Percentiles rank a stretch among this genome's conserved stretches.
Evolutionary conservation across 2,888 invertebrate genomes (phyloP).

Genomic region (Sinopyrophorus schimmeli): DNA sequence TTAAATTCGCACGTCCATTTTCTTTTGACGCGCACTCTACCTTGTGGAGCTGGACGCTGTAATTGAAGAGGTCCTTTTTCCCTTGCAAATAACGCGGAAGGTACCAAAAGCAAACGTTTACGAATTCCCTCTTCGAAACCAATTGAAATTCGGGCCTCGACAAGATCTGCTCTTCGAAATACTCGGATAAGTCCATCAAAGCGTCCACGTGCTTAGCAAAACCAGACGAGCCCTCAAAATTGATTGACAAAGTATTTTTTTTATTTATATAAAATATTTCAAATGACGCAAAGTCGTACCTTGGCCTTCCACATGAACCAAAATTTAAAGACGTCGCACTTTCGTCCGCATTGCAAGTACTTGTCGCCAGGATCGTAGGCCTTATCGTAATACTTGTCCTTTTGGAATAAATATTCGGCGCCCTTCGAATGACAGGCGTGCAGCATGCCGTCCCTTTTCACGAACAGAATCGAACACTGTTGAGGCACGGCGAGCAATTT

Average conservation of each 20-base stretch:
- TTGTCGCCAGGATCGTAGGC: constrained; percentile 61
- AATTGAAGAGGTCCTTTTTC: constrained; percentile 47
- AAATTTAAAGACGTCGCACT: constrained; percentile 71
- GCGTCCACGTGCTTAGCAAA: constrained; percentile 60
- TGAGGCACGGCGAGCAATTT: constrained; percentile 64
- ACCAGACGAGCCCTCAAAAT: constrained; percentile 58
- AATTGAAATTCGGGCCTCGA: constrained; percentile 53
- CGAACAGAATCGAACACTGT: constrained; percentile 60
- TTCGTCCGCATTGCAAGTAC: constrained; percentile 70
- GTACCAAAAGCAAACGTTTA: constrained; percentile 76
- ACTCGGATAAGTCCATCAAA: constrained; percentile 56
- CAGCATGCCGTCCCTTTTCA: constrained; percentile 52
- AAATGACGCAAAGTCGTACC: constrained; percentile 41
- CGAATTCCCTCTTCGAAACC: constrained; percentile 61
- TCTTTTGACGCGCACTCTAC: too few relatives aligned
- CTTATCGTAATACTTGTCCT: constrained; percentile 60
- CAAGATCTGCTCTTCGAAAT: constrained; percentile 54
- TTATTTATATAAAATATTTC: background rate
- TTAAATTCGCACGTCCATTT: too few relatives aligned
- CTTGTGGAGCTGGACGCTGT: constrained; percentile 52
- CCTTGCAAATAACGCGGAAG: constrained; percentile 59
- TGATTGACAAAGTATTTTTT: too few relatives aligned
- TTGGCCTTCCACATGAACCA: constrained; percentile 75
- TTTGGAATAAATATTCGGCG: constrained; percentile 62
- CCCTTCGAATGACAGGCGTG: constrained; percentile 56